A percentile compares a stretch with the other conserved stretches of the same genome.
Evolutionary conservation across 2,888 invertebrate species (phyloP).

Genomic region (Mamestra brassicae): DNA sequence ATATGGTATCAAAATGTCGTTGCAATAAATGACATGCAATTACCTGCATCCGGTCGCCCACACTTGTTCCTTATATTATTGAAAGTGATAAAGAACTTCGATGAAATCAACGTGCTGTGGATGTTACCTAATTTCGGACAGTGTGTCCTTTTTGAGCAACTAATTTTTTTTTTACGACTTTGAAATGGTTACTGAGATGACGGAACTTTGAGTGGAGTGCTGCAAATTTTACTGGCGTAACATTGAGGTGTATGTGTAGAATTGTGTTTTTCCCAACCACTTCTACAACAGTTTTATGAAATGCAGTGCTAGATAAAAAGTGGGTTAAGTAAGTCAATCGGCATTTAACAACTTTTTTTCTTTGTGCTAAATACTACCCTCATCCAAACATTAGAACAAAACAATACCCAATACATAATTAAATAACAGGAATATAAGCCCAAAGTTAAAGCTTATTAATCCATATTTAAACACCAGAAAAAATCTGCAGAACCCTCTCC

Average conservation of each 20-base stretch:
- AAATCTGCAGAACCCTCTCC: background rate
- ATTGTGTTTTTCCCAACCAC: background rate
- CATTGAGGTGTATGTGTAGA: background rate
- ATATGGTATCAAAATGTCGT: conserved; percentile 36
- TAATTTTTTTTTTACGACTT: conserved; percentile 15
- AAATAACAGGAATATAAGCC: background rate
- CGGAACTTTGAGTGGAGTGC: background rate
- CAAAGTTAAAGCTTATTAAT: conserved; percentile 10
- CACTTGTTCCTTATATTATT: conserved; percentile 48
- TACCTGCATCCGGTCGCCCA: conserved; percentile 58
- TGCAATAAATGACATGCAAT: conserved; percentile 53
- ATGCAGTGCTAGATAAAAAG: background rate
- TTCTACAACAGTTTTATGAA: background rate
- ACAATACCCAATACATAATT: conserved; percentile 6
- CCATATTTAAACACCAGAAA: background rate
- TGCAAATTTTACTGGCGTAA: background rate
- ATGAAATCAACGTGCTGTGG: conserved; percentile 36
- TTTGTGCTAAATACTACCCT: background rate
- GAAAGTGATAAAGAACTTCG: conserved; percentile 27
- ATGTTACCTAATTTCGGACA: conserved; percentile 29
- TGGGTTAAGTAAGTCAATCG: background rate
- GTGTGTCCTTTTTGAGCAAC: conserved; percentile 29
- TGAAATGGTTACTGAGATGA: background rate
- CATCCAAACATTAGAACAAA: background rate
- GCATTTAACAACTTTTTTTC: background rate